Conservation (phyloP, 2,888 invertebrate genomes). For the Sclerodermus sp. region DNA sequence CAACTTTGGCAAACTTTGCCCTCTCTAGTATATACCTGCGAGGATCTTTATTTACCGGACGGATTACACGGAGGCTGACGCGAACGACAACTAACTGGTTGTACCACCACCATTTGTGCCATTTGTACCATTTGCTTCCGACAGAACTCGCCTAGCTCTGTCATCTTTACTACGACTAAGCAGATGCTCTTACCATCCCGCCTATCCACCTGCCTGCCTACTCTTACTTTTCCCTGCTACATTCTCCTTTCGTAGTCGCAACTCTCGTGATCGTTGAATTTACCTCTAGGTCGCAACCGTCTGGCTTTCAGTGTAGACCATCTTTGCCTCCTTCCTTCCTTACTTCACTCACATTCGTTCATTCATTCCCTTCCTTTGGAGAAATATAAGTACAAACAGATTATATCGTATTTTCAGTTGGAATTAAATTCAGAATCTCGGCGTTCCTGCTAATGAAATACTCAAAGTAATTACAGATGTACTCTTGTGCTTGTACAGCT, state of each 20-base stretch:
- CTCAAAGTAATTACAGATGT: too few species aligned
- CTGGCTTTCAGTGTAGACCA: background rate
- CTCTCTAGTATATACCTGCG: conserved; percentile 8
- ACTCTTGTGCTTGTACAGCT: too few species aligned
- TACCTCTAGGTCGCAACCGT: too few species aligned
- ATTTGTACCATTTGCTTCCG: background rate
- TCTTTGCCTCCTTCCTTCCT: background rate
- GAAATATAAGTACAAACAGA: background rate
- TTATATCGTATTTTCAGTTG: too few species aligned
- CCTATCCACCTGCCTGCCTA: too few species aligned
- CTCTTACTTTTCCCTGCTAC: too few species aligned
- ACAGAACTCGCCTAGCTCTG: conserved; percentile 2
- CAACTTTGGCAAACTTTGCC: conserved; percentile 15
- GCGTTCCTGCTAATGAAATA: too few species aligned
- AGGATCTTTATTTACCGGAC: conserved; percentile 26
- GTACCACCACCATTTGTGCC: background rate
- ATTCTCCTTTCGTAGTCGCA: conserved; percentile 2
- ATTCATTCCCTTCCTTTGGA: background rate
- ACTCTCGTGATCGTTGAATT: too few species aligned
- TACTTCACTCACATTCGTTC: background rate
- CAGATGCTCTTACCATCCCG: background rate
- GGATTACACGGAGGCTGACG: conserved; percentile 20
- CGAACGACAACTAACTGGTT: background rate
- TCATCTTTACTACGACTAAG: conserved; percentile 5
- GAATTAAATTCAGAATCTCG: too few species aligned